phyloP scores from a whole-genome alignment of 2,797 vertebrate species.

The Liparis tanakae region DNA sequence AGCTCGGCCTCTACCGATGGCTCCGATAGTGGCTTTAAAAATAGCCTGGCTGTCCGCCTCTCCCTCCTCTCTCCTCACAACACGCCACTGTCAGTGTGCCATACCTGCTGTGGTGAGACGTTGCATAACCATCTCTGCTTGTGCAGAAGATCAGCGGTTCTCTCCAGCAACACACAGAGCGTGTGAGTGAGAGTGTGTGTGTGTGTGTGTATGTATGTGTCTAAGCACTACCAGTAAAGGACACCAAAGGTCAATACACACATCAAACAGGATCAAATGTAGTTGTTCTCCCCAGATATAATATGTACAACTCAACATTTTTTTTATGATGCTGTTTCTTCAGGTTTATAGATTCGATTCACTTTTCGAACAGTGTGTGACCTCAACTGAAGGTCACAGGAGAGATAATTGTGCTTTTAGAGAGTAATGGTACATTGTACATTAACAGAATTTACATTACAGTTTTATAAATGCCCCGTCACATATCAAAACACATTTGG shows the following conservation, averaged over 20 bases:
- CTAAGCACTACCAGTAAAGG: slow-evolving; percentile 46
- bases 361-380: slow-evolving; percentile 8
- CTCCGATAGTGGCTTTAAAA: slow-evolving; percentile 70
- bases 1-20: slow-evolving; percentile 47
- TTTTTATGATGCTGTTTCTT: slow-evolving; percentile 5
- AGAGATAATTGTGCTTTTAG: slow-evolving; percentile 13
- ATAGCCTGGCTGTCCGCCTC: slow-evolving; percentile 73
- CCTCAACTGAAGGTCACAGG: slow-evolving; percentile 14
- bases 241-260: slow-evolving; percentile 56
- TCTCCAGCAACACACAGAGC: slow-evolving; percentile 34
- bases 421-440: neutral
- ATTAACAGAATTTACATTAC: neutral
- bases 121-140: slow-evolving; percentile 66
- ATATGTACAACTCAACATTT: neutral
- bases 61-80: slow-evolving; percentile 62
- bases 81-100: slow-evolving; percentile 59
- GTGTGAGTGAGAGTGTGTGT: slow-evolving; percentile 22
- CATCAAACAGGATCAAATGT: slow-evolving; percentile 20
- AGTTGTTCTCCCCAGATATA: slow-evolving; percentile 10
- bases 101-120: slow-evolving; percentile 69
- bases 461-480: no score
- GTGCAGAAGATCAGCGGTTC: slow-evolving; percentile 59
- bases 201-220: slow-evolving; percentile 12
- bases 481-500: no score
- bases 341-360: slow-evolving; percentile 21